Evolutionary conservation across 1,140 invertebrate species (phyloP), one percentile per base, ranked within the genome.

Genomic region (Triops longicaudatus): DNA sequence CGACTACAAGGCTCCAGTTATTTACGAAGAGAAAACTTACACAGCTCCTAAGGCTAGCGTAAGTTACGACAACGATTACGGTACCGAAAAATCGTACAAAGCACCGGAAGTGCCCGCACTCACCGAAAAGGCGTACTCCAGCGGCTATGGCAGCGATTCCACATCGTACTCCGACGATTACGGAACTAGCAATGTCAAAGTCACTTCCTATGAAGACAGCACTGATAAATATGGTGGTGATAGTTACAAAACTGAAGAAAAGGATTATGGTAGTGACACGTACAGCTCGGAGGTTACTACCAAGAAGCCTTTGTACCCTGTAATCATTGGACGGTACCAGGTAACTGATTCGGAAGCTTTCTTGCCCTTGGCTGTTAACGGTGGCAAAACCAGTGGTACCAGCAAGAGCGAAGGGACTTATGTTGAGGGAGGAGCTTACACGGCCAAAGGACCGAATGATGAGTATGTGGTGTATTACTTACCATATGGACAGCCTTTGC

Each of bases 401-500:
- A 26, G 37, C 26, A 26, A 22, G 17, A 27, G 37, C 44, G 74
- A 41, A 14, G 74, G 74, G 10, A 63, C 4, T 7, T 63, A 63
- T 14, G 50, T 63, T 9, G 37, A 75, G 7, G 74, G 74, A 17
- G 74, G 74, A 0, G 31, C 37, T 63, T 75, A 75, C 74, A 75
- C 74, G 26, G 76, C 72, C 5, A 71, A 77, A 17, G 72, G 72
- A 77, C 37, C 76, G 6, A 73, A 77, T 28, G 78, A 78, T 17
- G 78, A 78, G 50, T 78, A 78, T 26, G 78, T 78, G 12, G 78
- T 78, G 10, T 78, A 78, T 37, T 78, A 78, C 74, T 50, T 78
- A 37, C 78, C 78, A 10, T 78, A 78, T 28, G 78, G 78, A 26
- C 78, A 78, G 42, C 78, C 78, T 11, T 74, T 78, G n/a, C 78